Conservation (phyloP, 2,888 invertebrate genomes). For the Sepioteuthis lessoniana region DNA sequence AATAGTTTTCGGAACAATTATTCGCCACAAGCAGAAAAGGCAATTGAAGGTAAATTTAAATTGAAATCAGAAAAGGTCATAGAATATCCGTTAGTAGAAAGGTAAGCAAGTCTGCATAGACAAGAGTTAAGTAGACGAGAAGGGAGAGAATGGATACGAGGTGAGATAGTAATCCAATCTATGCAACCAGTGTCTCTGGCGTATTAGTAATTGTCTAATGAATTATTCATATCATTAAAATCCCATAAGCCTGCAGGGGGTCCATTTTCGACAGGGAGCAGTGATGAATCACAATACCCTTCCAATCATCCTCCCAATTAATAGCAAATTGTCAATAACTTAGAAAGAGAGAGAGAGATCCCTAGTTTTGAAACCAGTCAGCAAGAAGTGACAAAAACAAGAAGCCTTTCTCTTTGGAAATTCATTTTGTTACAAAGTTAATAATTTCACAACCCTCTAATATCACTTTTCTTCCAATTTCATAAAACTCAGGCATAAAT, state of each 20-base stretch:
- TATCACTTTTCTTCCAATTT: not conserved
- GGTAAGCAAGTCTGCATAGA: not conserved
- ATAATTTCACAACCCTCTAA: too few relatives aligned
- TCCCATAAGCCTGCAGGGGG: not conserved
- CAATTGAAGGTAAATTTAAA: not conserved
- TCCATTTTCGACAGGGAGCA: not conserved
- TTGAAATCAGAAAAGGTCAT: not conserved
- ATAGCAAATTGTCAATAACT: constrained; percentile 11
- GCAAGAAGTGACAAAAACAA: not conserved
- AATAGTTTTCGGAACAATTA: not conserved
- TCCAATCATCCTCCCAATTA: not conserved
- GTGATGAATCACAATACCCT: not conserved
- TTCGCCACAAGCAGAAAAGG: constrained; percentile 12
- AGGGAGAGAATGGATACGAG: not conserved
- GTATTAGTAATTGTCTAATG: constrained; percentile 14
- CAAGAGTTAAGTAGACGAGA: not conserved
- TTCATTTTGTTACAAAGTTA: not conserved
- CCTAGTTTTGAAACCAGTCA: not conserved
- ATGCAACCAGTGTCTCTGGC: not conserved
- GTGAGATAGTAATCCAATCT: not conserved
- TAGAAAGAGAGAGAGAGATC: not conserved
- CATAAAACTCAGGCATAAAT: too few relatives aligned
- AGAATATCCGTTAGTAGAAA: not conserved
- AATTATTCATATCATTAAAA: constrained; percentile 33
- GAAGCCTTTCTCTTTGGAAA: not conserved